phyloP scores from a whole-genome alignment of 2,888 invertebrate genomes.

The Syrista parreyssii region DNA sequence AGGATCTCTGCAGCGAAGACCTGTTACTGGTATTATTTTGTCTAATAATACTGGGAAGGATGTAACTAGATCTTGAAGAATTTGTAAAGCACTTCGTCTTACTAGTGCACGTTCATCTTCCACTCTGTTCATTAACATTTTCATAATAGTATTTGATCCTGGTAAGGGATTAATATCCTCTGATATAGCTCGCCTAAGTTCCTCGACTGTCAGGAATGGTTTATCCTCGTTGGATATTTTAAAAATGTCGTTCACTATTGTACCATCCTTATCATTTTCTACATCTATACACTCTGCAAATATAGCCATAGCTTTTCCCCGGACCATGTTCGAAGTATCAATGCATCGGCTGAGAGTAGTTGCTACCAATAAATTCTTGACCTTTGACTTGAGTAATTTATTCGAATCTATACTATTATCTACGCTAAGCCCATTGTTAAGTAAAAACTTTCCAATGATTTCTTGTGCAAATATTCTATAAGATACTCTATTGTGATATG shows the following conservation, averaged over 20 bases:
- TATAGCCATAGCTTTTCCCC: slow-evolving; percentile 72
- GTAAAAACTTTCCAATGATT: slow-evolving; percentile 65
- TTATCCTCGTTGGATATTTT: slow-evolving; percentile 28
- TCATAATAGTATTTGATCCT: slow-evolving; percentile 50
- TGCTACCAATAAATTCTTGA: slow-evolving; percentile 62
- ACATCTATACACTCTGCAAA: slow-evolving; percentile 69
- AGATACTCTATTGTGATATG: slow-evolving; percentile 63
- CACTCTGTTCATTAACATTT: slow-evolving; percentile 64
- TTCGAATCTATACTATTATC: slow-evolving; percentile 12
- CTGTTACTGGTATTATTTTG: slow-evolving; percentile 39
- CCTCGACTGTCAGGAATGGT: slow-evolving; percentile 39
- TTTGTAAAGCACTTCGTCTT: slow-evolving; percentile 58
- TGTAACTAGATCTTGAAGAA: slow-evolving; percentile 45
- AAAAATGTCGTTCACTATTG: slow-evolving; percentile 37
- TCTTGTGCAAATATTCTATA: slow-evolving; percentile 68
- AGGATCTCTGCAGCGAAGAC: slow-evolving; percentile 66
- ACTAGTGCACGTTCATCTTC: slow-evolving; percentile 70
- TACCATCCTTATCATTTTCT: slow-evolving; percentile 19
- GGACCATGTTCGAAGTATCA: slow-evolving; percentile 72
- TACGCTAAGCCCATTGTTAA: slow-evolving; percentile 33
- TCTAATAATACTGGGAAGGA: slow-evolving; percentile 37
- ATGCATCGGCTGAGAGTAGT: slow-evolving; percentile 69
- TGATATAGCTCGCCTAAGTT: slow-evolving; percentile 25
- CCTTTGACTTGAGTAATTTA: slow-evolving; percentile 14
- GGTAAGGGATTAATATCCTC: slow-evolving; percentile 53